A percentile compares a stretch with the other conserved stretches of the same genome.
Evolutionary conservation across 2,888 invertebrate genomes (phyloP).

Genomic region (Cerceris rybyensis): DNA sequence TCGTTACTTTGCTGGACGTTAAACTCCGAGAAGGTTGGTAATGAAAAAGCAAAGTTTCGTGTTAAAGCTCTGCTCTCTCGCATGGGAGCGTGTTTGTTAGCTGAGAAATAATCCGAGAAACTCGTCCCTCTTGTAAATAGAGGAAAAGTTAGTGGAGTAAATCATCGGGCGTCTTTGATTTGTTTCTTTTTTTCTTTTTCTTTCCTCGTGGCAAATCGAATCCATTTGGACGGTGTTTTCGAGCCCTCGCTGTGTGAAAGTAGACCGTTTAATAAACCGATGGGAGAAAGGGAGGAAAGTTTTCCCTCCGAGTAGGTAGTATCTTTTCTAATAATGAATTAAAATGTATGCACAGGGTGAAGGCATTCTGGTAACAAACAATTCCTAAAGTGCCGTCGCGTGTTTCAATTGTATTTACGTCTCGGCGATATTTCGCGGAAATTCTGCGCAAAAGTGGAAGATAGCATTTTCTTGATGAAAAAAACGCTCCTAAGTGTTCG

Average conservation of each 20-base stretch:
- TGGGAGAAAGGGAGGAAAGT: constrained; percentile 15
- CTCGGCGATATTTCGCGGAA: background rate
- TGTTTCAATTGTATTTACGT: constrained; percentile 34
- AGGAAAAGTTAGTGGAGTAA: constrained; percentile 5
- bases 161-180: background rate
- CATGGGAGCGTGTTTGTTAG: background rate
- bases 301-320: constrained; percentile 33
- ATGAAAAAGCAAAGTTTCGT: constrained; percentile 31
- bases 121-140: constrained; percentile 7
- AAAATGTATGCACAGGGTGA: constrained; percentile 49
- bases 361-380: constrained; percentile 33
- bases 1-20: background rate
- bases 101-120: constrained; percentile 32
- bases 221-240: constrained; percentile 12
- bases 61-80: background rate
- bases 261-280: constrained; percentile 43
- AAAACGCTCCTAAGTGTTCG: background rate
- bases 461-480: background rate
- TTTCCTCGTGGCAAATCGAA: constrained; percentile 18
- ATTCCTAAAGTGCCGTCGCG: constrained; percentile 38
- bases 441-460: background rate
- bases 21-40: constrained; percentile 7
- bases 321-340: constrained; percentile 51
- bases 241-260: constrained; percentile 16
- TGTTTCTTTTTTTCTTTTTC: constrained; percentile 5